A percentile compares a stretch with the other conserved stretches of the same genome.
phyloP scores from a whole-genome alignment of 2,888 invertebrate genomes.

The Nezara viridula region DNA sequence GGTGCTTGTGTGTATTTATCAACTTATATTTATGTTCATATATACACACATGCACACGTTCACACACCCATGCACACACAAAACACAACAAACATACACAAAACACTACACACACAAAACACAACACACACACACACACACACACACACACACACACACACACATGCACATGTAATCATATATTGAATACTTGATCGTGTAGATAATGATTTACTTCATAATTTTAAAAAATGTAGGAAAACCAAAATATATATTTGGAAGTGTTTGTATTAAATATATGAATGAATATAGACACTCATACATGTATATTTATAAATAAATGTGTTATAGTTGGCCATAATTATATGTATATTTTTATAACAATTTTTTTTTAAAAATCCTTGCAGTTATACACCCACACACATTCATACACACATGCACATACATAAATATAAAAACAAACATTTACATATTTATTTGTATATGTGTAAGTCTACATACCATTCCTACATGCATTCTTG shows the following conservation, averaged over 20 bases:
- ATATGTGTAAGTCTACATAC: no score
- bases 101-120: neutral
- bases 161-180: neutral
- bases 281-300: constrained; percentile 50
- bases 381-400: neutral
- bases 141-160: neutral
- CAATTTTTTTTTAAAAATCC: constrained; percentile 45
- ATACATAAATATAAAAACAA: neutral
- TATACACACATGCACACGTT: neutral
- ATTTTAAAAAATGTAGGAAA: neutral
- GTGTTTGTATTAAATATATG: constrained; percentile 30
- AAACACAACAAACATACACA: neutral
- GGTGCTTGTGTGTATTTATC: neutral
- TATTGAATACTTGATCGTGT: constrained; percentile 23
- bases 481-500: neutral
- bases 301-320: constrained; percentile 56
- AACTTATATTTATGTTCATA: neutral
- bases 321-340: constrained; percentile 63
- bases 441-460: neutral
- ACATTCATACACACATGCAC: neutral
- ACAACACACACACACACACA: neutral
- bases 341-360: constrained; percentile 62
- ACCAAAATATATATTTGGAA: constrained; percentile 26
- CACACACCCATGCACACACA: no score
- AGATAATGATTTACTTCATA: constrained; percentile 24